phyloP scores from a whole-genome alignment of 2,797 vertebrate genomes.

The Basileuterus tristriatus region DNA sequence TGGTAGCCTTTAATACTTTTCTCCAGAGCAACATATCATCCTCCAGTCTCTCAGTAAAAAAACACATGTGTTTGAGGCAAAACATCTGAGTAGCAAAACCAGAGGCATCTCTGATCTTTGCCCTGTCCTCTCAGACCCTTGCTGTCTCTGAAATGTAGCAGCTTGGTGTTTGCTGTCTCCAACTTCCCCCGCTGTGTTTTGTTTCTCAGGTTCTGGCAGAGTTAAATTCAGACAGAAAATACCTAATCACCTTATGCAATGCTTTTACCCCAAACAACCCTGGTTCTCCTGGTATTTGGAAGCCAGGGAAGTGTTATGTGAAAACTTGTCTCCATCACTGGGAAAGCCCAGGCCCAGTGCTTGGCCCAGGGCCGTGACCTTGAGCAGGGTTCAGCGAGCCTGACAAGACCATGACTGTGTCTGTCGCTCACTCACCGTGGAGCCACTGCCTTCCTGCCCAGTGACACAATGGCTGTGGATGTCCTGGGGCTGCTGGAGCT shows the following conservation, averaged over 20 bases:
- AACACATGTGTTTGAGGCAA: neutral
- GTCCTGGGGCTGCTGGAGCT: neutral
- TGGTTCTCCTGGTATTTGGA: neutral
- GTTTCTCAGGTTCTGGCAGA: neutral
- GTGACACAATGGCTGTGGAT: rapidly evolving
- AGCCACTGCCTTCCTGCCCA: neutral
- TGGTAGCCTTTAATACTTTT: neutral
- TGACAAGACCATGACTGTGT: neutral
- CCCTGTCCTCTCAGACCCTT: neutral
- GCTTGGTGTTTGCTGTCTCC: neutral
- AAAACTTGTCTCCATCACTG: neutral
- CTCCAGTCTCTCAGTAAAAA: neutral
- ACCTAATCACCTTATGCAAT: neutral
- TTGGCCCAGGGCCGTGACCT: neutral
- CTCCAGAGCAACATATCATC: neutral
- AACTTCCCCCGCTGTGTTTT: neutral
- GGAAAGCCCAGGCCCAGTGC: neutral
- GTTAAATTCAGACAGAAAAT: neutral
- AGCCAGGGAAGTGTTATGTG: neutral
- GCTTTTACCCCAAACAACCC: neutral
- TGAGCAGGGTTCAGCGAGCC: neutral
- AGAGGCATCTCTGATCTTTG: neutral
- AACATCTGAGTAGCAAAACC: neutral
- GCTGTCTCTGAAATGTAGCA: neutral
- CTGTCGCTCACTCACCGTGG: neutral